Evolutionary conservation across 2,113 vertebrate species (phyloP), one percentile per base, ranked within the genome.

Genomic region (Amblyopsis rosae): DNA sequence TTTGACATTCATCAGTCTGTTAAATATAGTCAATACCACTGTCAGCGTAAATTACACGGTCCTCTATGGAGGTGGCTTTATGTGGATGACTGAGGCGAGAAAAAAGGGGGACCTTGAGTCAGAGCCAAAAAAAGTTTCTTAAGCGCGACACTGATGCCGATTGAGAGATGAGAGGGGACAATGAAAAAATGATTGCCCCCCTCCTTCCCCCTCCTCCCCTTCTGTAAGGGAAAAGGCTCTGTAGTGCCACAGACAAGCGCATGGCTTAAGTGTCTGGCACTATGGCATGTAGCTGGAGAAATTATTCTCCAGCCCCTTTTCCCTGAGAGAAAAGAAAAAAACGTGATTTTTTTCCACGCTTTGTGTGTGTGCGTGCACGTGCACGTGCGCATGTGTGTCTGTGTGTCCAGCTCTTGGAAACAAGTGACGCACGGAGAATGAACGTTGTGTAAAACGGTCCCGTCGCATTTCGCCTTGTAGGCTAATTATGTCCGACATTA

Each of bases 251-350:
- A 62, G 70, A 82, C 79, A 75, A 87, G 77, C 58, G 70, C 76
- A 66, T 2, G 73, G 75, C 71, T 87, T 79, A 86, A 85, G 79
- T 82, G 84, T 81, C 81, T 83, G 67, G 72, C 65, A 71, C 59
- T 48, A 68, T 87, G 80, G 86, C 83, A 87, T 81, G 80, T 83
- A 75, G 80, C 77, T 85, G 79, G 85, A 87, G 82, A 85, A 90
- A 88, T 82, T 65, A 69, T 50, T 73, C 66, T 82, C 17, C 48
- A 53, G 77, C 62, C 71, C 53, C 67, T 17, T 15, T 65, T 51
- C 72, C 57, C 60, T 47, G 53, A 72, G 35, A 26, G 32, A 15
- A 57, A 72, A 67, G 17, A 50, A 68, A 62, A 73, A 58, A 48
- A 32, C 56, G 69, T 61, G 76, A 82, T 79, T 75, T 70, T 55